Percentiles rank a stretch among this genome's conserved stretches.
phyloP scores from a whole-genome alignment of 1,140 invertebrate genomes.

The Caenorhabditis tropicalis region DNA sequence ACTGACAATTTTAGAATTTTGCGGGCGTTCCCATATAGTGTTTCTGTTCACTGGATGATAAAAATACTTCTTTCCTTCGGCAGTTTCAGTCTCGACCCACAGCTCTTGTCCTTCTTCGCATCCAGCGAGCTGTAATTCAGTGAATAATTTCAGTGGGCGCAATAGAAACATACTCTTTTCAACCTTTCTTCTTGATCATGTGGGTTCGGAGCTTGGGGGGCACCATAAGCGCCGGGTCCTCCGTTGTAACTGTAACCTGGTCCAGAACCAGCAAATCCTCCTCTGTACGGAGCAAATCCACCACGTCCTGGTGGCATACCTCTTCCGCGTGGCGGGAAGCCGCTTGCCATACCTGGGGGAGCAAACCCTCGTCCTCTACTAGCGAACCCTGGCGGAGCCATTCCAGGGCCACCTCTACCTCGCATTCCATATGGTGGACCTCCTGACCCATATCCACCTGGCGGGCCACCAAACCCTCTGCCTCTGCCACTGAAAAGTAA shows the following conservation, averaged over 20 bases:
- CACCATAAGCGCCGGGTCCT: not conserved
- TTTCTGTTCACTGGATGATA: slow-evolving; percentile 74
- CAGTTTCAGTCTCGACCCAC: slow-evolving; percentile 74
- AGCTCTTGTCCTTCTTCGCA: slow-evolving; percentile 67
- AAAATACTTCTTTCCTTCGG: slow-evolving; percentile 74
- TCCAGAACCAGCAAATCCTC: not conserved
- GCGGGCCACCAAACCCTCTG: not conserved
- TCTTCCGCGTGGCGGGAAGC: slow-evolving; percentile 5
- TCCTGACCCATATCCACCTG: not conserved
- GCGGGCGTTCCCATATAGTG: slow-evolving; percentile 73
- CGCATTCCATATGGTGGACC: not conserved
- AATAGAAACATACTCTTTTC: slow-evolving; percentile 5
- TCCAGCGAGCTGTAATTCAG: slow-evolving; percentile 47
- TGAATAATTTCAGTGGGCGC: not conserved
- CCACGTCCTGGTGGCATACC: slow-evolving; percentile 43
- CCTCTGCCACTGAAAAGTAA: slow-evolving; percentile 4
- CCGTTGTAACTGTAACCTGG: not conserved
- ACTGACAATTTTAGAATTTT: slow-evolving; percentile 73
- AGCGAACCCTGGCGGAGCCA: slow-evolving; percentile 42
- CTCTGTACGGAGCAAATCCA: slow-evolving; percentile 32
- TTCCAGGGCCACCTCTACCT: slow-evolving; percentile 28
- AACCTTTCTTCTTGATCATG: not conserved
- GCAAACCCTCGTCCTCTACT: not conserved
- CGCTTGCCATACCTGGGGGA: slow-evolving; percentile 9
- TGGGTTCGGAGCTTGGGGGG: not conserved